Evolutionary conservation across 2,888 invertebrate species (phyloP).

Genomic region (Sabellastarte sp.): DNA sequence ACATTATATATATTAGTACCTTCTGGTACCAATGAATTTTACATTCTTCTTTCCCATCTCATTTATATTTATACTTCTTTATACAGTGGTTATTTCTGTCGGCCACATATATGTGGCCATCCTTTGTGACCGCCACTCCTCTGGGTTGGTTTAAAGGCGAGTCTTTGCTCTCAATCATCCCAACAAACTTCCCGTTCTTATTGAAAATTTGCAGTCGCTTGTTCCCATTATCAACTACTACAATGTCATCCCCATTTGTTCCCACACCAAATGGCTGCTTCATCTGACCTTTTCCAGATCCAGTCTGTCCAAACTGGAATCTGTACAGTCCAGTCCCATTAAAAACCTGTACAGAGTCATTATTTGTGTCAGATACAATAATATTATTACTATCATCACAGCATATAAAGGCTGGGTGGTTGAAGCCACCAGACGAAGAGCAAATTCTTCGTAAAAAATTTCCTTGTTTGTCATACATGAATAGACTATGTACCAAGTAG

Average conservation of each 20-base stretch:
- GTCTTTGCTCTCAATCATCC: conserved; percentile 29
- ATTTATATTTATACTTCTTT: conserved; percentile 19
- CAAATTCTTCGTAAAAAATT: conserved; percentile 21
- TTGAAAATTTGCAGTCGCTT: conserved; percentile 27
- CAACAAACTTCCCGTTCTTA: conserved; percentile 25
- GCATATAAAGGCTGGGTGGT: conserved; percentile 32
- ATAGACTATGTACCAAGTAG: conserved; percentile 27
- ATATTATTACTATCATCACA: conserved; percentile 23
- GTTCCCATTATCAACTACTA: conserved; percentile 31
- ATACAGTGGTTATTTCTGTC: conserved; percentile 33
- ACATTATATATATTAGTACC: too few relatives aligned
- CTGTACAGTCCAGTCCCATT: conserved; percentile 20
- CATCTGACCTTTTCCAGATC: conserved; percentile 26
- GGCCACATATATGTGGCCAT: conserved; percentile 28
- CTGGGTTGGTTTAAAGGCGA: conserved; percentile 27
- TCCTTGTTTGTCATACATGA: conserved; percentile 26
- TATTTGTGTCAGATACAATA: conserved; percentile 31
- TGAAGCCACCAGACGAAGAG: conserved; percentile 21
- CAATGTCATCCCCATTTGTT: conserved; percentile 22
- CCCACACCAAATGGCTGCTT: conserved; percentile 30
- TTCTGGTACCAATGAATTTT: too few relatives aligned
- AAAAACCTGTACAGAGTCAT: conserved; percentile 26
- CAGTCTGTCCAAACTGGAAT: conserved; percentile 23
- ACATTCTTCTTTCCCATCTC: too few relatives aligned
- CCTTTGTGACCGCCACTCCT: conserved; percentile 25